Conservation (phyloP, 2,113 vertebrate genomes). For the Semnornis frantzii region DNA sequence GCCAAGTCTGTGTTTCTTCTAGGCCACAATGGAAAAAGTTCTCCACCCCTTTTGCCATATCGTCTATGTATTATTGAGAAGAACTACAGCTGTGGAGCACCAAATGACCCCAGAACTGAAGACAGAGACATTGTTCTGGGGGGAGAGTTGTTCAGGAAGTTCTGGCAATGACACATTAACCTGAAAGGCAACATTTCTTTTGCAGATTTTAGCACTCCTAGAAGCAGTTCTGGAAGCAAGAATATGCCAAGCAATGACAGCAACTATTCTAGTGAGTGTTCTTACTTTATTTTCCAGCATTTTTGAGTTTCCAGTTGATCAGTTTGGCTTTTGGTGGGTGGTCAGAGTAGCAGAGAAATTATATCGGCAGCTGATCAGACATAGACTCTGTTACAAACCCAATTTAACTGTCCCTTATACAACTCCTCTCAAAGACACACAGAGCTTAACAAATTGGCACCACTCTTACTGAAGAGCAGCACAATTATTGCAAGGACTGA, state of each 20-base stretch:
- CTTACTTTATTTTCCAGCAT: background rate
- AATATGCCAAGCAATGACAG: background rate
- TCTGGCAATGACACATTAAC: background rate
- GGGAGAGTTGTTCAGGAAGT: background rate
- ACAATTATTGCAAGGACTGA: background rate
- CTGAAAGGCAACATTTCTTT: constrained; percentile 5
- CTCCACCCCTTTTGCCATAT: background rate
- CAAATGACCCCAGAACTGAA: background rate
- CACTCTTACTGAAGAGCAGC: background rate
- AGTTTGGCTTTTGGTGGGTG: background rate
- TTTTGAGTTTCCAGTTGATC: background rate
- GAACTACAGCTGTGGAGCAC: background rate
- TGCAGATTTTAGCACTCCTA: background rate
- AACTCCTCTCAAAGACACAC: background rate
- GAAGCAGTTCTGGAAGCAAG: background rate
- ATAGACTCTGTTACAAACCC: background rate
- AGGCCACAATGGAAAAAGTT: background rate
- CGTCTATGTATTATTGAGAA: background rate
- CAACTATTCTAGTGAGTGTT: constrained; percentile 75
- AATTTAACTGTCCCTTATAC: background rate
- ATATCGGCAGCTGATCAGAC: background rate
- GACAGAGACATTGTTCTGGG: background rate
- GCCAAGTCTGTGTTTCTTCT: background rate
- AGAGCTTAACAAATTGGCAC: background rate
- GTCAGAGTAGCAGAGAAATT: background rate